Conservation (phyloP, 2,113 vertebrate genomes). For the Platichthys flesus region DNA sequence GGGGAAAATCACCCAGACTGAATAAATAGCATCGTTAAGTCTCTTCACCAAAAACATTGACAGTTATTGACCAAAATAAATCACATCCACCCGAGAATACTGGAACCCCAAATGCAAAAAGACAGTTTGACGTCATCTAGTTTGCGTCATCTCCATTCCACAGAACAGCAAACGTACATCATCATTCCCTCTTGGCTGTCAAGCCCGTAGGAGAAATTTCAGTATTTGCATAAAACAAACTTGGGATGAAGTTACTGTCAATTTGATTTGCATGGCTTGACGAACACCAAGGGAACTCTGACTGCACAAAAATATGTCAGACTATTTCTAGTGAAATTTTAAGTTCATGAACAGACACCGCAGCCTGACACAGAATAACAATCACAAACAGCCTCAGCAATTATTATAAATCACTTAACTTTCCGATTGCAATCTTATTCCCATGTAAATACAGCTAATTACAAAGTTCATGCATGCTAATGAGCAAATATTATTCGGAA, state of each 20-base stretch:
- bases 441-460: conserved; percentile 44
- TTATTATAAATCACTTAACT: conserved; percentile 27
- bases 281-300: neutral
- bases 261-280: neutral
- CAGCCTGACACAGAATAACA: conserved; percentile 15
- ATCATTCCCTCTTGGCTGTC: neutral
- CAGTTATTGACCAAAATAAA: neutral
- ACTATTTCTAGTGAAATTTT: conserved; percentile 3
- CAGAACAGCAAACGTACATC: neutral
- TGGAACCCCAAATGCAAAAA: neutral
- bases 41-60: neutral
- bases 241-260: neutral
- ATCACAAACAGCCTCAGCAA: conserved; percentile 14
- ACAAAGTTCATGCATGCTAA: conserved; percentile 34
- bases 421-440: conserved; percentile 4
- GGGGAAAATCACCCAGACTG: neutral
- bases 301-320: neutral
- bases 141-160: neutral
- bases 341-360: conserved; percentile 16
- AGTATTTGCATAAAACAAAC: conserved; percentile 13
- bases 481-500: conserved; percentile 40
- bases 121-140: neutral
- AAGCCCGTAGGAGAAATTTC: conserved; percentile 7
- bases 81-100: neutral
- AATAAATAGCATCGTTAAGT: neutral